phyloP scores from a whole-genome alignment of 2,888 invertebrate species.

The Dryadula phaetusa region DNA sequence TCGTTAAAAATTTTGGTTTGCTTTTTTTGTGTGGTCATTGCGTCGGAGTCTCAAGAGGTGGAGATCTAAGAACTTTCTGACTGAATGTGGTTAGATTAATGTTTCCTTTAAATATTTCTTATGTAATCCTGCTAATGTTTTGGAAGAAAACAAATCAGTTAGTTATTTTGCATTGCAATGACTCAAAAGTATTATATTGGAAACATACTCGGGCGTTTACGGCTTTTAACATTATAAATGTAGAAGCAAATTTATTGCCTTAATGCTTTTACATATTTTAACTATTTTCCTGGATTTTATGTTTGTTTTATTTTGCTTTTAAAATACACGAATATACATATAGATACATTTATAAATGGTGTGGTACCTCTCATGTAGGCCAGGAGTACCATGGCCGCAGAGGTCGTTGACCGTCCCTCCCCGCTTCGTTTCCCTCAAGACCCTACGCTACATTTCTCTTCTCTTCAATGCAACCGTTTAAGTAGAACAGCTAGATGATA shows the following conservation, averaged over 20 bases:
- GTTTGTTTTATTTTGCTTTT: background rate
- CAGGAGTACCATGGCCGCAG: slow-evolving; percentile 76
- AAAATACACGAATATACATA: background rate
- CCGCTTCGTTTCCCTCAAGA: slow-evolving; percentile 58
- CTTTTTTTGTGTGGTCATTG: slow-evolving; percentile 45
- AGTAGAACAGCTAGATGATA: slow-evolving; percentile 57
- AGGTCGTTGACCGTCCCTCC: slow-evolving; percentile 69
- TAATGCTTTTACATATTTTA: too few relatives aligned
- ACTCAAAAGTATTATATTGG: too few relatives aligned
- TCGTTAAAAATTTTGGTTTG: slow-evolving; percentile 28
- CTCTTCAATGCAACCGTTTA: slow-evolving; percentile 61
- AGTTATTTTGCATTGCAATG: too few relatives aligned
- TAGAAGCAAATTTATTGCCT: too few relatives aligned
- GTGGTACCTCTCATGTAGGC: slow-evolving; percentile 59
- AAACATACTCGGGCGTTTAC: too few relatives aligned
- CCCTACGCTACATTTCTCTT: slow-evolving; percentile 73
- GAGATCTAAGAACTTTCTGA: slow-evolving; percentile 70
- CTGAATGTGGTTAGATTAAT: slow-evolving; percentile 74
- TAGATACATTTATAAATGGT: slow-evolving; percentile 5
- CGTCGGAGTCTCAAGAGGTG: slow-evolving; percentile 53
- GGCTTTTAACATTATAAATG: too few relatives aligned
- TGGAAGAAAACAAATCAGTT: slow-evolving; percentile 35
- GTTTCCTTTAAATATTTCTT: slow-evolving; percentile 63
- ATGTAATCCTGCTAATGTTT: slow-evolving; percentile 61
- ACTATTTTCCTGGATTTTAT: background rate